Base-by-base conservation (phyloP, 2,797 vertebrate species). In the Falco cherrug region DNA sequence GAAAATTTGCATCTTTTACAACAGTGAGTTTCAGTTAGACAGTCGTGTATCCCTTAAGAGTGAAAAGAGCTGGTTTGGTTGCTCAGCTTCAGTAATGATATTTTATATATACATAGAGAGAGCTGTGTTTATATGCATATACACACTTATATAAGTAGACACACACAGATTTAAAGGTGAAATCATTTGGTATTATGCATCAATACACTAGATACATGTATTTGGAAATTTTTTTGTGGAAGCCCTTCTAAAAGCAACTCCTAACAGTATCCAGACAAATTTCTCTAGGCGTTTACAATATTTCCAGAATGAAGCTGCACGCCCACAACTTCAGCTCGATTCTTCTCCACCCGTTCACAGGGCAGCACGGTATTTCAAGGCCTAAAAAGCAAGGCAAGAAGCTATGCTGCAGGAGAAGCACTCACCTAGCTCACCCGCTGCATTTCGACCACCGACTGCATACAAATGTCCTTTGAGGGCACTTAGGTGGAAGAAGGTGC, bases 401-500 rank as follows among this genome's bases (percentile, higher is more conserved):
- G 61, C 29, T 22, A 28, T 1, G 22, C 53, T 29, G 20, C 54
- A n/a, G 57, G 5, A 57, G 56, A 60, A 89, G 97, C 94, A 98
- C 99, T 99, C 98, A 99, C 98, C 98, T 39, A 99, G 97, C 96
- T 99, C 99, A 33, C 99, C 99, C 16, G 99, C 99, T 11, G 99
- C 99, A 10, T 99, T 99, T 68, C 99, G 98, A 25, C 99, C 99
- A 25, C 99, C 99, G 0, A 99, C 99, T 25, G 99, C 99, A 9
- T 99, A 99, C 90, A 99, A 98, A 98, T 99, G 99, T 97, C 99
- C 99, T 98, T 99, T 99, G 97, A 99, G 99, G 92, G 99, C 99
- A 96, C 99, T 99, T 98, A 99, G 99, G 98, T 99, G 99, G 98
- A 99, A 99, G 98, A 99, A 99, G 97, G 99, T 99, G 35, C 99